Conservation (phyloP, 1,140 invertebrate species). For the Drosophila repleta region DNA sequence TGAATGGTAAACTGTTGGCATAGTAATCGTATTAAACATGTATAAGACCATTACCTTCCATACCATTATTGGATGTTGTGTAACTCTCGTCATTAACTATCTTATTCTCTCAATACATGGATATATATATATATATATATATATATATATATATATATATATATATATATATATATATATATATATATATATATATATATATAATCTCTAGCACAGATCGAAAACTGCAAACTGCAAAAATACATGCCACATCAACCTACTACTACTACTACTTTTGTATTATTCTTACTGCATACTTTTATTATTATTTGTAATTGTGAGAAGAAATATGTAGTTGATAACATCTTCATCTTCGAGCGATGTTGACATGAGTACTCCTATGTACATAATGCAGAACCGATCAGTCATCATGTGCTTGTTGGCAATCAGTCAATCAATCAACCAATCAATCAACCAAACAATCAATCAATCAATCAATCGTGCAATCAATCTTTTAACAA, state of each 20-base stretch:
- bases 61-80: conserved; percentile 76
- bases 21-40: conserved; percentile 56
- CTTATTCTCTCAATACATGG: conserved; percentile 53
- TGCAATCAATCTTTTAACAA: conserved; percentile 30
- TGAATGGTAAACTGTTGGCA: conserved; percentile 74
- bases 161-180: too few relatives aligned
- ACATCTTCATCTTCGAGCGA: conserved; percentile 17
- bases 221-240: conserved; percentile 40
- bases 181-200: too few relatives aligned
- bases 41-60: conserved; percentile 46
- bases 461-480: conserved; percentile 38
- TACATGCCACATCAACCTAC: conserved; percentile 33
- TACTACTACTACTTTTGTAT: conserved; percentile 9
- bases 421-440: conserved; percentile 26
- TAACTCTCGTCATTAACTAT: conserved; percentile 72
- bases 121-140: too few relatives aligned
- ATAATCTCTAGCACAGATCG: conserved; percentile 56
- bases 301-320: conserved; percentile 29
- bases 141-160: too few relatives aligned
- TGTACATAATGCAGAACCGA: conserved; percentile 27
- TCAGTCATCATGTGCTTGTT: conserved; percentile 24
- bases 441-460: conserved; percentile 27
- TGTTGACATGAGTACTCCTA: conserved; percentile 5
- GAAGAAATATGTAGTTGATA: conserved; percentile 38
- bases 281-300: conserved; percentile 26